Evolutionary conservation across 2,113 vertebrate species (phyloP), one percentile per base, ranked within the genome.

Genomic region (Sarotherodon lohbergeri): DNA sequence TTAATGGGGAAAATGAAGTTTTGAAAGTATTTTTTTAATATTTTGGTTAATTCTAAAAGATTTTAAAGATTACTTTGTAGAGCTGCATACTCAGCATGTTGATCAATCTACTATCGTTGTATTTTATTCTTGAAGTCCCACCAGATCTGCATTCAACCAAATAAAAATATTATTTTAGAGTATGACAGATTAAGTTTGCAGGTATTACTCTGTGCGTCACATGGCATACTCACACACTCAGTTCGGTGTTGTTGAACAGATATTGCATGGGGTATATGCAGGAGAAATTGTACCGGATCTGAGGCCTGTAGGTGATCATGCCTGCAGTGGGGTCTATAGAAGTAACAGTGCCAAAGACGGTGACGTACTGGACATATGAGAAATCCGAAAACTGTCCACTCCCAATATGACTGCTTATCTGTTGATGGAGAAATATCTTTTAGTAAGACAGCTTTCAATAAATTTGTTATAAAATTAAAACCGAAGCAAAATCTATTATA

Each of bases 261-360:
- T 97, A 96, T 84, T 96, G 95, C 91, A 97, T 89, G 1, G 92
- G 93, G 86, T 97, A 97, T 8, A 34, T 55, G 81, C 96, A 97
- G 89, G 96, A 96, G 87, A 95, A 97, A 57, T 87, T 89, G 89
- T 97, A 97, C 2, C 89, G 29, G 90, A 97, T 90, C 56, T 94
- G 91, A 1, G 91, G 73, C 3, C 92, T 92, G 41, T 97, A 97
- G 55, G 95, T 97, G 91, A 97, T 96, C 56, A 84, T 86, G 19
- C 94, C 93, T 1, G 17, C 4, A 6, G 78, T 39, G 1, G 89
- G 90, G 80, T 97, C 96, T 10, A 86, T 6, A 4, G 96, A 95
- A 36, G 17, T 91, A 19, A 97, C 39, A 1, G 4, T 27, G 11
- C 96, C 96, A 14, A 95, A 96, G 84, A 97, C 91, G 80, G 95